Percentiles rank a stretch among this genome's conserved stretches.
These are phyloP conservation scores for Grallaria varia DNA, from an alignment of 2,113 vertebrate genomes.

Conservation along the genomic window DNA sequence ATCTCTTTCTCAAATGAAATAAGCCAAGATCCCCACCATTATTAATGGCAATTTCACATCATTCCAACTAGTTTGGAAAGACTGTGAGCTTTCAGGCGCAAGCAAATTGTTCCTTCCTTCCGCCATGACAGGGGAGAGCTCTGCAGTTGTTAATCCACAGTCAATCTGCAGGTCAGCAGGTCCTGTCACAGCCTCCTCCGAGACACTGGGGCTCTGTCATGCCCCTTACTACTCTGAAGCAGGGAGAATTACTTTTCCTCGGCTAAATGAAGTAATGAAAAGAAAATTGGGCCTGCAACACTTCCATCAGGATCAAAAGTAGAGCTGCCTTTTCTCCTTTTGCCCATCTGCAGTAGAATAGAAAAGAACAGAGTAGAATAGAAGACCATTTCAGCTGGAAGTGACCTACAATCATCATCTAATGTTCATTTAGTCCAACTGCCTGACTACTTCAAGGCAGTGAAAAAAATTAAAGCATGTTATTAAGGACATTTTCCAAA, in stretches of 20 bases:
- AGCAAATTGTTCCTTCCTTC: accelerated
- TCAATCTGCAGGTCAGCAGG: background rate
- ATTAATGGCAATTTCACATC: background rate
- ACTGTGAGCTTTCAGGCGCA: background rate
- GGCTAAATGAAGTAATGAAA: background rate
- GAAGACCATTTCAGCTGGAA: background rate
- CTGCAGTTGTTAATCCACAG: background rate
- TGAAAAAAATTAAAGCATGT: background rate
- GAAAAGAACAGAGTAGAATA: background rate
- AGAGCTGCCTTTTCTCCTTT: background rate
- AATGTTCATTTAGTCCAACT: background rate
- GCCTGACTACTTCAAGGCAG: background rate
- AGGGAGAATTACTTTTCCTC: background rate
- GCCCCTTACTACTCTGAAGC: background rate
- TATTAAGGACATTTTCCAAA: background rate
- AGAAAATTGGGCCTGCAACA: background rate
- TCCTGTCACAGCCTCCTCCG: background rate
- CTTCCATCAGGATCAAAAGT: background rate
- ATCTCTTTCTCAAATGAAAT: background rate
- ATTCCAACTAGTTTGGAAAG: background rate
- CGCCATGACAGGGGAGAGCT: background rate
- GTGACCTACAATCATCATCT: background rate
- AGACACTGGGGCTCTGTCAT: background rate
- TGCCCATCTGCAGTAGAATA: background rate
- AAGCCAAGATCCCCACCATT: background rate